A percentile compares a stretch with the other conserved stretches of the same genome.
Conservation (phyloP, 2,797 vertebrate species). For the Dendrocincla fuliginosa region DNA sequence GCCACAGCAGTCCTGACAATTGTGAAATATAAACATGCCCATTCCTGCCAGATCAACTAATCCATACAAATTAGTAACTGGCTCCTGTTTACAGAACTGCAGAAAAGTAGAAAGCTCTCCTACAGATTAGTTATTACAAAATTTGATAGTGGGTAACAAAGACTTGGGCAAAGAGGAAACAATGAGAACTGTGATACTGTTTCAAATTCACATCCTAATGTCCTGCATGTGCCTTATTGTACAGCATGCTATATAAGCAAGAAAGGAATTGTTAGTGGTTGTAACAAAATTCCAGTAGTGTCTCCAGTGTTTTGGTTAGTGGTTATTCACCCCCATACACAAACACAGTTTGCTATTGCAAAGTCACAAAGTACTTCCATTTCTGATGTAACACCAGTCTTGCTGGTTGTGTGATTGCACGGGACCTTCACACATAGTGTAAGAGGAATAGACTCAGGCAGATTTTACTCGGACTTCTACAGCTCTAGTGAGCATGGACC, state of each 20-base stretch:
- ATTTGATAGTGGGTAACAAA: neutral
- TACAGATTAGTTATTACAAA: neutral
- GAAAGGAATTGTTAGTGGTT: too few relatives aligned
- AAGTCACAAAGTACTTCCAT: neutral
- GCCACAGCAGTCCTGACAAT: neutral
- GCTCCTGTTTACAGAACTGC: neutral
- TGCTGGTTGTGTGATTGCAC: rapidly evolving
- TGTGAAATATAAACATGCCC: neutral
- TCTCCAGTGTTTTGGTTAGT: neutral
- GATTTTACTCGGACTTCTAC: neutral
- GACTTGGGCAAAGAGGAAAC: neutral
- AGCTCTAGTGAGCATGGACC: neutral
- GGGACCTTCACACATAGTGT: neutral
- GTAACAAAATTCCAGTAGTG: neutral
- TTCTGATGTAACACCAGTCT: neutral
- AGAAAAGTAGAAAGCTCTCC: neutral
- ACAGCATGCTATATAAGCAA: too few relatives aligned
- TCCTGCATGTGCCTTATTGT: too few relatives aligned
- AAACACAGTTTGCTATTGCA: neutral
- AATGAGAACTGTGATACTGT: too few relatives aligned
- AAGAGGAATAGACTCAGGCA: neutral
- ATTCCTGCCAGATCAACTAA: neutral
- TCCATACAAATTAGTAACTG: neutral
- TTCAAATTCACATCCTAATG: too few relatives aligned
- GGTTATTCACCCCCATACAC: neutral